A percentile compares a stretch with the other conserved stretches of the same genome.
phyloP scores from a whole-genome alignment of 2,888 invertebrate species.

The Holacanthella duospinosa region DNA sequence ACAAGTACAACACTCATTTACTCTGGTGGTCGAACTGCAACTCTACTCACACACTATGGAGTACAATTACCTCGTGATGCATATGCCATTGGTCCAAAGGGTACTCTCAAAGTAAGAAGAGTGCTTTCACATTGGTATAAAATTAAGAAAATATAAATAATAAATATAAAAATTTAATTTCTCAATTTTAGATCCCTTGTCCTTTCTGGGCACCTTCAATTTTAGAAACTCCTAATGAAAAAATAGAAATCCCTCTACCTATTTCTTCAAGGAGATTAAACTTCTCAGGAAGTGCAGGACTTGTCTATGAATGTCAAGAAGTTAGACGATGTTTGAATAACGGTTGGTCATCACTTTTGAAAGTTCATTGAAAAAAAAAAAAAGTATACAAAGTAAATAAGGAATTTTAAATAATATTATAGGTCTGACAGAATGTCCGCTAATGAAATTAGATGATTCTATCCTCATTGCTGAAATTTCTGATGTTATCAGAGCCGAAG shows the following conservation, averaged over 20 bases:
- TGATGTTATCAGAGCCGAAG: background rate
- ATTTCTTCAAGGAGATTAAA: slow-evolving; percentile 49
- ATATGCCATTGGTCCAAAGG: slow-evolving; percentile 57
- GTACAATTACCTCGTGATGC: slow-evolving; percentile 54
- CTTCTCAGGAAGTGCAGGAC: slow-evolving; percentile 60
- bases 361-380: background rate
- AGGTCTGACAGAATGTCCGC: background rate
- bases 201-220: slow-evolving; percentile 63
- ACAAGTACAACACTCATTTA: slow-evolving; percentile 57
- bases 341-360: slow-evolving; percentile 43
- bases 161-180: no score
- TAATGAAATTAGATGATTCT: background rate
- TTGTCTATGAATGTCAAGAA: slow-evolving; percentile 66
- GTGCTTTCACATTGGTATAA: no score
- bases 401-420: background rate
- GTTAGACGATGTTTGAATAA: slow-evolving; percentile 58
- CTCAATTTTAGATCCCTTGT: slow-evolving; percentile 40
- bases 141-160: no score
- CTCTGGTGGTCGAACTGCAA: slow-evolving; percentile 53
- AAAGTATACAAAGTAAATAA: background rate
- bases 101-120: slow-evolving; percentile 50
- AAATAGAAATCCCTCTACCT: slow-evolving; percentile 56
- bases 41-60: slow-evolving; percentile 46
- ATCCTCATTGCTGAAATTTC: background rate
- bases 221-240: slow-evolving; percentile 54